Evolutionary conservation across 1,140 invertebrate genomes (phyloP).

Genomic region (Lasioglossum baleicum): DNA sequence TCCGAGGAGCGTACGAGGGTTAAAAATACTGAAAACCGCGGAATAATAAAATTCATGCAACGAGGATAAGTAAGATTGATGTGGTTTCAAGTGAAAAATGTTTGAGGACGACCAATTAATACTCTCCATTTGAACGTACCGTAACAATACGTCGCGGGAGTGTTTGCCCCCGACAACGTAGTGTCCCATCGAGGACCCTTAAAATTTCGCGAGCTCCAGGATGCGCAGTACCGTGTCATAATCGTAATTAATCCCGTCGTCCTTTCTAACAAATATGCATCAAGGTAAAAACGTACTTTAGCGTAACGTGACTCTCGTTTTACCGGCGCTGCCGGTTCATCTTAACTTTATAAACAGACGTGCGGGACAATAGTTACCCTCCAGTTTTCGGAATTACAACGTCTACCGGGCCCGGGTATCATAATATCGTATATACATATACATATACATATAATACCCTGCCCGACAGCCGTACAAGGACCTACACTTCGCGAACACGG

Average conservation of each 20-base stretch:
- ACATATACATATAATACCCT: constrained; percentile 63
- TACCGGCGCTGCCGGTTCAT: constrained; percentile 47
- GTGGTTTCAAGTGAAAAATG: not conserved
- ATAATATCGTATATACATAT: constrained; percentile 61
- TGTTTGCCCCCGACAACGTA: not conserved
- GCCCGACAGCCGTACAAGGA: constrained; percentile 62
- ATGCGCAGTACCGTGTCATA: constrained; percentile 23
- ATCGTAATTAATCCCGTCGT: constrained; percentile 46
- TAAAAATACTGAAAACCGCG: too few relatives aligned
- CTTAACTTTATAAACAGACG: constrained; percentile 57
- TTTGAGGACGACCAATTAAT: not conserved
- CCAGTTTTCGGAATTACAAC: constrained; percentile 56
- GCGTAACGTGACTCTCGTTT: constrained; percentile 60
- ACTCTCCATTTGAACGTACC: not conserved
- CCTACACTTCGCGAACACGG: constrained; percentile 61
- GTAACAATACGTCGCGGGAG: constrained; percentile 9
- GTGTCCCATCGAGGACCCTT: constrained; percentile 35
- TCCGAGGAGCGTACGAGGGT: too few relatives aligned
- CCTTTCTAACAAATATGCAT: constrained; percentile 59
- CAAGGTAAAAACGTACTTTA: constrained; percentile 46
- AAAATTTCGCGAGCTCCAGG: constrained; percentile 31
- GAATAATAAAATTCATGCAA: too few relatives aligned
- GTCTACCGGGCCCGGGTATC: constrained; percentile 54
- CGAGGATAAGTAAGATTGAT: not conserved
- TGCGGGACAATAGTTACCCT: constrained; percentile 58